Base-by-base conservation (phyloP, 2,888 invertebrate species). In the Conistra vaccinii region DNA sequence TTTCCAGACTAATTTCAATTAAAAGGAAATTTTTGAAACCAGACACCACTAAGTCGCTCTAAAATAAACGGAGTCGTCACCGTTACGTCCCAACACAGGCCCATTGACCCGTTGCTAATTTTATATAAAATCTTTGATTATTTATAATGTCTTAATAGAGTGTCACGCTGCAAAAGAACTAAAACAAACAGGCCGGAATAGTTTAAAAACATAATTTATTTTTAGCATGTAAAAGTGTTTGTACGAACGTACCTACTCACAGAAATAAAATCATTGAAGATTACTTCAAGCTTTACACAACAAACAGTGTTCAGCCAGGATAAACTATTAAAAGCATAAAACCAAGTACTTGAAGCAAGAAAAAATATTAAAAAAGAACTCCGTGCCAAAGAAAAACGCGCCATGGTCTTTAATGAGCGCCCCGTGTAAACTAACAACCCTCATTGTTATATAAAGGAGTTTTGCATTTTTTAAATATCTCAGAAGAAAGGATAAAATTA, bases 401-500 rank as follows among this genome's bases (percentile, higher is more conserved):
- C 62, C 53, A 69, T 63, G 55, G 39, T 57, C 60, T 61, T 82
- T 85, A 87, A 88, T 80, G 73, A 88, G 81, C 76, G 29, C 69
- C 53, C 77, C 72, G 73, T 77, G 79, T 84, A 83, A 78, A 85
- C 76, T 78, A 87, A 80, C 78, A 78, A 76, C 72, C 72, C 71
- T 70, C 76, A 74, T 81, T 84, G 72, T 85, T 83, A 77, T 68
- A 72, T 68, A 74, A 85, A 87, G 66, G 69, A 79, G 67, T 79
- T 85, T 66, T 80, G 84, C 87, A 84, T 83, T 88, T 88, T 88
- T 86, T 74, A 87, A 90, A 89, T 90, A 89, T 88, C 88, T 80
- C 83, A 51, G 73, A 86, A 87, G 82, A 88, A 87, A 87, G 87
- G 78, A 86, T 87, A 80, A 88, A 91, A 92, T 92, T 92, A 91